Conservation (phyloP, 2,888 invertebrate genomes). For the Drepana falcataria region DNA sequence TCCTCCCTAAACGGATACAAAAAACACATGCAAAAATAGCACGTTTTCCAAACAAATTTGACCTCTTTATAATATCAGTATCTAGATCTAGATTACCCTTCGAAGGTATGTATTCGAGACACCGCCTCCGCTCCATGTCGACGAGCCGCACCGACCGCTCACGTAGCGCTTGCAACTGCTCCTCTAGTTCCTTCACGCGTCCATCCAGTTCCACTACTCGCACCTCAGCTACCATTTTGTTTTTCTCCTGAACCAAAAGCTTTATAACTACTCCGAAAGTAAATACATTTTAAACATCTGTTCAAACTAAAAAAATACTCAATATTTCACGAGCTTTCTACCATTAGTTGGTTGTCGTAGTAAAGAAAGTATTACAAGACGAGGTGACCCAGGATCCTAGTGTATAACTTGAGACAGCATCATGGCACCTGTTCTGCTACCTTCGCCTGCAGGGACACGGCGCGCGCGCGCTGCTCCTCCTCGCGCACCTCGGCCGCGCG, state of each 20-base stretch:
- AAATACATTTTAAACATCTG: background rate
- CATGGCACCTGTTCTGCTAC: slow-evolving; percentile 58
- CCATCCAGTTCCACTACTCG: slow-evolving; percentile 38
- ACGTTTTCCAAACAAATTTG: background rate
- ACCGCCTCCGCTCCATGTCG: slow-evolving; percentile 48
- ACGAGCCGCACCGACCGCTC: slow-evolving; percentile 52
- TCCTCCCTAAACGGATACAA: too few relatives aligned
- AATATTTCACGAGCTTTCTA: background rate
- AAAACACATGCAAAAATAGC: too few relatives aligned
- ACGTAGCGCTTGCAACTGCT: slow-evolving; percentile 34
- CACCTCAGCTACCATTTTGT: slow-evolving; percentile 28
- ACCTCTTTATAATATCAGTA: too few relatives aligned
- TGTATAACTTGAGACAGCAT: slow-evolving; percentile 17
- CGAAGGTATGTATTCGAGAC: slow-evolving; percentile 54
- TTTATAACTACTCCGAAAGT: background rate
- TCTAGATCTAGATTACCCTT: slow-evolving; percentile 27
- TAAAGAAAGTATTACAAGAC: background rate
- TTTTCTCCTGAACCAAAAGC: slow-evolving; percentile 40
- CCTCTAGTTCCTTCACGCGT: slow-evolving; percentile 48
- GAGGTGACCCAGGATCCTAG: slow-evolving; percentile 9
- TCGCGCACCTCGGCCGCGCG: slow-evolving; percentile 28
- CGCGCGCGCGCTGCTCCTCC: slow-evolving; percentile 33
- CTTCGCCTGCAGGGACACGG: slow-evolving; percentile 53
- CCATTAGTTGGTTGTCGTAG: background rate
- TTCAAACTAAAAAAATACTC: background rate